Base-by-base conservation (phyloP, 2,797 vertebrate genomes). In the Brachyrhaphis roseni region DNA sequence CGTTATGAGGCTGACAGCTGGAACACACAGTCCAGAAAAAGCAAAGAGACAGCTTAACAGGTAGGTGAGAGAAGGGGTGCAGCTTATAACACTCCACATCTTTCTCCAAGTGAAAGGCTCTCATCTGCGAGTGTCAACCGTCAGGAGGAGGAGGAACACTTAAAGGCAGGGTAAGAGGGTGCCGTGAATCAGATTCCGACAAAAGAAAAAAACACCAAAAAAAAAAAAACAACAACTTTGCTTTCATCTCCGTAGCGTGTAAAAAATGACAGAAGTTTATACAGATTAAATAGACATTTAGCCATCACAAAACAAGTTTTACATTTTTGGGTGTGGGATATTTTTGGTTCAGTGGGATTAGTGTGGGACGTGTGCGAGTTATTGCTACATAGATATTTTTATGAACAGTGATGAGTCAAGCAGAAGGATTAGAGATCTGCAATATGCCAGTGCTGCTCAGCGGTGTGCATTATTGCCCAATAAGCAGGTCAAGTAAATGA, bases 21-120 rank as follows among this genome's bases (percentile, higher is more conserved):
- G 80, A 89, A 87, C 81, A 87, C 59, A 55, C 36, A 34, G 82
- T 82, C 75, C 78, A 81, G 78, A 85, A 78, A 49, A 88, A 82
- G 51, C 39, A 75, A 45, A 82, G 20, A 80, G 74, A 78, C 28
- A 74, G 68, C 76, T 72, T 31, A 51, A 68, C 16, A 8, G 76
- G 77, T 80, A 41, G 55, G 23, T 43, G n/a, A 59, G 47, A 84
- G 62, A 66, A 78, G 53, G 55, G 62, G 73, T 75, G 84, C 74
- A 78, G 68, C 76, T 71, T 15, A 55, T 55, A 74, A 78, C 82
- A 75, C 53, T 78, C 82, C 36, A 77, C 73, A 74, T 23, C 0
- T n/a, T n/a, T 76, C 59, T 51, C 41, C 16, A 31, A 46, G 78
- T 1, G 11, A 82, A 80, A 81, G 68, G 36, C 74, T 80, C 77